Evolutionary conservation across 2,797 vertebrate species (phyloP).

Genomic region (Prunella strophiata): DNA sequence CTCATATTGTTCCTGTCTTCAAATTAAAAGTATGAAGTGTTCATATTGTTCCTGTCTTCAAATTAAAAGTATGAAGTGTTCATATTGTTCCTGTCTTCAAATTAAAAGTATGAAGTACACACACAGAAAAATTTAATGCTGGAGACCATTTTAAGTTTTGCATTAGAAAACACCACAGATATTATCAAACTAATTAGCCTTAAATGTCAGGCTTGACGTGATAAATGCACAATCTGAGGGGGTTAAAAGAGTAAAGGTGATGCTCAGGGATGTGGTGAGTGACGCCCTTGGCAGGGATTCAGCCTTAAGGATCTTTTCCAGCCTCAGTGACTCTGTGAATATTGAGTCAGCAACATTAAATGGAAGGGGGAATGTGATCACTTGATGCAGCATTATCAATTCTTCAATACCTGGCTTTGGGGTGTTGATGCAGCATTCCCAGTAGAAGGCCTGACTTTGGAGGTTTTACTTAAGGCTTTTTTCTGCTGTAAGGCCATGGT

Average conservation of each 20-base stretch:
- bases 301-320: neutral
- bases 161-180: neutral
- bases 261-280: neutral
- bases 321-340: neutral
- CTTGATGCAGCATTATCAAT: neutral
- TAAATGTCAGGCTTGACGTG: neutral
- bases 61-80: neutral
- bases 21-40: too few species aligned
- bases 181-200: neutral
- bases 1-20: neutral
- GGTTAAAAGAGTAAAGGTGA: neutral
- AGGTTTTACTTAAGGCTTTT: conserved; percentile 96
- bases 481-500: conserved; percentile 98
- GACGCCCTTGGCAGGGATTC: neutral
- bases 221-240: neutral
- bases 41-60: too few species aligned
- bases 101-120: neutral
- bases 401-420: conserved; percentile 87
- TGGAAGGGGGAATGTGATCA: fast-evolving
- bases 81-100: neutral
- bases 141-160: neutral
- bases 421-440: conserved; percentile 87
- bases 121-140: neutral
- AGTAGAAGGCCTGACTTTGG: conserved; percentile 94
- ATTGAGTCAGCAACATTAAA: neutral